These are phyloP conservation scores for Vipera latastei DNA, from an alignment of 2,797 vertebrate species.

Conservation along the genomic window DNA sequence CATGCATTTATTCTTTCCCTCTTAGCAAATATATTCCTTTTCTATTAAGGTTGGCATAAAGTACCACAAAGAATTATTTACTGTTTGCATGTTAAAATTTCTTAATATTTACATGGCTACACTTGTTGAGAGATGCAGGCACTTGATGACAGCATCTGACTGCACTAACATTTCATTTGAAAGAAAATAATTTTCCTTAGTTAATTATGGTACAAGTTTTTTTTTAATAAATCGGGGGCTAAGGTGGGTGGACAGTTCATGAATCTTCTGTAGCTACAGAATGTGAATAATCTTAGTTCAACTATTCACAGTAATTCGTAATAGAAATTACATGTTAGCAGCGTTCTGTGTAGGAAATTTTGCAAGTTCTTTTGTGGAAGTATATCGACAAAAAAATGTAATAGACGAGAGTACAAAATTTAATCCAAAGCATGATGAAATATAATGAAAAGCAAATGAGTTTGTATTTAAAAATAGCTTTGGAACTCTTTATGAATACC, in stretches of 20 bases:
- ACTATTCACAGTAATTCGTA: background rate
- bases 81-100: background rate
- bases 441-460: background rate
- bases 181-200: background rate
- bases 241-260: background rate
- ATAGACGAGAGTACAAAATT: background rate
- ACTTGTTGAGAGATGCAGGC: background rate
- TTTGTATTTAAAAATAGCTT: constrained; percentile 10
- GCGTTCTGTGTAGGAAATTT: background rate
- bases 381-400: background rate
- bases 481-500: background rate
- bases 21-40: background rate
- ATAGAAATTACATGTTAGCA: background rate
- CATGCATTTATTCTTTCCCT: background rate
- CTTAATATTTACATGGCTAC: background rate
- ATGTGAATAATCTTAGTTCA: background rate
- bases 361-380: background rate
- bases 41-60: background rate
- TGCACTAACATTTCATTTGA: background rate
- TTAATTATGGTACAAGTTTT: background rate
- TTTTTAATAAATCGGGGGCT: background rate
- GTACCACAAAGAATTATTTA: background rate
- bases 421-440: background rate
- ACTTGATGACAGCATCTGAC: background rate
- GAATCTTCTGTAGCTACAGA: background rate